These are phyloP conservation scores for Junonia oenone DNA, from an alignment of 2,888 invertebrate species.

Conservation along the genomic window DNA sequence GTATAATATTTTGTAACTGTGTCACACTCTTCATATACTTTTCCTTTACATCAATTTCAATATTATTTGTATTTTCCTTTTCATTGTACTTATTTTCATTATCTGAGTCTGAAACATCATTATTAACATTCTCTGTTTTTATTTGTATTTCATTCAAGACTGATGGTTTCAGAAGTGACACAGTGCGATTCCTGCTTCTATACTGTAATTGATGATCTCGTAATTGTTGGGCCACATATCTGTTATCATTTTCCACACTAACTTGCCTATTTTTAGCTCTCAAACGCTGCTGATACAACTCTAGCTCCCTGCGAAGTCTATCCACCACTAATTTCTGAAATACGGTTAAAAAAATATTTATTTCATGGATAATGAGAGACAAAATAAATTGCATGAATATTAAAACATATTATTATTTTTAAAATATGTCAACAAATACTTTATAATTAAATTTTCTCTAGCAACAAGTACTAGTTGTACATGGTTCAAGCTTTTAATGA, in stretches of 20 bases:
- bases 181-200: constrained; percentile 51
- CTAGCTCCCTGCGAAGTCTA: constrained; percentile 76
- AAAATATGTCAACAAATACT: background rate
- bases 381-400: no score
- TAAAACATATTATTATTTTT: no score
- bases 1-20: constrained; percentile 49
- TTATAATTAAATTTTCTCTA: no score
- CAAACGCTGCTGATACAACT: constrained; percentile 72
- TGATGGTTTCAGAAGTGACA: constrained; percentile 68
- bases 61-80: constrained; percentile 61
- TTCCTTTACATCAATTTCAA: constrained; percentile 51
- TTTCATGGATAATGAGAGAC: no score
- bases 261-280: constrained; percentile 65
- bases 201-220: constrained; percentile 65
- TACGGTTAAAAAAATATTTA: background rate
- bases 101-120: constrained; percentile 61
- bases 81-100: constrained; percentile 57
- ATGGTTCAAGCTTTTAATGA: background rate
- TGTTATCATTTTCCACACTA: constrained; percentile 65
- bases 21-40: constrained; percentile 51
- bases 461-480: background rate
- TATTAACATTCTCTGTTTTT: constrained; percentile 58
- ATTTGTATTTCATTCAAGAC: constrained; percentile 70
- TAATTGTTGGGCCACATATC: constrained; percentile 66
- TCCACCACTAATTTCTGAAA: constrained; percentile 79